Evolutionary conservation across 2,113 vertebrate genomes (phyloP), one percentile per base, ranked within the genome.

Genomic region (Rhynchomys soricoides): DNA sequence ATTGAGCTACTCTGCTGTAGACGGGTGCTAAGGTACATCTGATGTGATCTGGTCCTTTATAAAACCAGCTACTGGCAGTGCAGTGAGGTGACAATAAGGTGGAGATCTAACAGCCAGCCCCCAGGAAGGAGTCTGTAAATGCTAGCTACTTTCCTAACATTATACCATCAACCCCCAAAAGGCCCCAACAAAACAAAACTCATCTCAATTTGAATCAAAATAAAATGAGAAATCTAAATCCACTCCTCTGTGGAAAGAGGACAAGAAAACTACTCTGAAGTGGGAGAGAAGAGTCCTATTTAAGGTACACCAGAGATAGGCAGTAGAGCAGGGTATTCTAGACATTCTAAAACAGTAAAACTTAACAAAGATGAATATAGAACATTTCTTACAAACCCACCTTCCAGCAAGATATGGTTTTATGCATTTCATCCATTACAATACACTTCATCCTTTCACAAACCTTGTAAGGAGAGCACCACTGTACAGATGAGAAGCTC

Each of bases 191-290:
- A 71, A 45, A 40, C 59, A 55, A 92, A 52, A 62, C n/a, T 62
- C 57, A 62, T 62, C n/a, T 91, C 48, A 85, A n/a, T 79, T 92
- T 88, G 62, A 22, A 8, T 22, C 88, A 37, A n/a, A 77, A 93
- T 90, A 64, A 95, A 92, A 95, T 31, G 16, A 82, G 92, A 93
- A 68, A 26, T 40, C 68, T 95, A 50, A 95, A 87, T 85, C 24
- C 21, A 79, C 79, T 90, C 93, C 16, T 95, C 64, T 81, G 26
- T 79, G 48, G 88, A 92, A 92, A 94, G 7, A 86, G 48, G 79
- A 83, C n/a, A 83, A 82, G 40, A 82, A 85, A 45, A 40, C 26
- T 79, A 37, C 29, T 52, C 34, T 79, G 21, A 79, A 4, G 77
- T 22, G 59, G 50, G 62, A 66, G 21, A 89, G 19, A 86, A 83